Evolutionary conservation across 2,113 vertebrate genomes (phyloP).

Genomic region (Myotis lucifugus): DNA sequence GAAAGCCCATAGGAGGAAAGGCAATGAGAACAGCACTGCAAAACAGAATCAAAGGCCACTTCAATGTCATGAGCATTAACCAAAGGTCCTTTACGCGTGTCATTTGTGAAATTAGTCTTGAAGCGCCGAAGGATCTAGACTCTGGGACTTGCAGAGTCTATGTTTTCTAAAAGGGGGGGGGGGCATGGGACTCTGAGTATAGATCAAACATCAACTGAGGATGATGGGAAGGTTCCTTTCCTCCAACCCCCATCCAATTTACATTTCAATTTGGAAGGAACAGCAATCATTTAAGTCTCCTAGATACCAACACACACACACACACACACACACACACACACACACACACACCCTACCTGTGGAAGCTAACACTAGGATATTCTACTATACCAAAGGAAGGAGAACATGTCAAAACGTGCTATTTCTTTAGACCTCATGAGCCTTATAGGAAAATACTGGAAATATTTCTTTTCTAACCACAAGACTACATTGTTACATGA

Average conservation of each 20-base stretch:
- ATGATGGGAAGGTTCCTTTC: not conserved
- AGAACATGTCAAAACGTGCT: not conserved
- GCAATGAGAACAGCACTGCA: not conserved
- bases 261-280: not conserved
- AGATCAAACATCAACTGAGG: not conserved
- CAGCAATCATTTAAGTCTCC: constrained; percentile 1
- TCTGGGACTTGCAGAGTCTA: not conserved
- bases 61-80: not conserved
- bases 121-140: constrained; percentile 24
- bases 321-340: not conserved
- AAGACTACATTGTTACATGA: not conserved
- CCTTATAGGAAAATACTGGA: not conserved
- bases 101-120: not conserved
- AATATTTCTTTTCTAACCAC: not conserved
- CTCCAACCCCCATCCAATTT: not conserved
- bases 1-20: not conserved
- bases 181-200: not conserved
- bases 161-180: not conserved
- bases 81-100: not conserved
- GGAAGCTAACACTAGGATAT: not conserved
- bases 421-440: not conserved
- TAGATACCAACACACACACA: not conserved
- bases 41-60: not conserved
- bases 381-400: not conserved
- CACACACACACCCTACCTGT: not conserved